Evolutionary conservation across 2,888 invertebrate genomes (phyloP), one percentile per base, ranked within the genome.

Genomic region (Lepas anatifera): DNA sequence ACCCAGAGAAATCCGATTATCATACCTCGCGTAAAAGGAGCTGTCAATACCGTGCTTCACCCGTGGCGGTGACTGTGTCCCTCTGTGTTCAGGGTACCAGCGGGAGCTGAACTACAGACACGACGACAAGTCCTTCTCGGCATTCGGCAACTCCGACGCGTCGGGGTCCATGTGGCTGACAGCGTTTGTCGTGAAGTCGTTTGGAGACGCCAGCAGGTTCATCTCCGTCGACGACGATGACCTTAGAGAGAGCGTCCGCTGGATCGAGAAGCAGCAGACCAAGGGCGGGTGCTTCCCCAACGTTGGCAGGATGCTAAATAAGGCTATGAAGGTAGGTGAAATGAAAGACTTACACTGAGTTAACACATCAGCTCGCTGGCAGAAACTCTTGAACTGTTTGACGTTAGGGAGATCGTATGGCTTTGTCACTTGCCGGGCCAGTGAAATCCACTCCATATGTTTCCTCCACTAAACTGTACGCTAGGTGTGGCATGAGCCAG

Each of bases 61-160:
- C n/a, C n/a, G n/a, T n/a, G n/a, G n/a, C n/a, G n/a, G n/a, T n/a
- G n/a, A n/a, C n/a, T n/a, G n/a, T n/a, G n/a, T n/a, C n/a, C n/a
- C n/a, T n/a, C n/a, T n/a, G n/a, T n/a, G n/a, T n/a, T 16, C 80
- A 86, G 92, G 92, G 2, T 91, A 89, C 76, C 90, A 90, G 76
- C 84, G 88, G 11, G 89, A 92, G 76, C 80, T 92, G 71, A 88
- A 86, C 71, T 92, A 89, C 77, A 83, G 85, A 66, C 89, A 89
- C 75, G 81, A 84, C 0, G 86, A 88, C 71, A 91, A 91, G 0
- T 90, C 90, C 0, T 91, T 90, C 80, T 90, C 90, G 64, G 90
- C 91, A 0, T 92, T 92, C 76, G 90, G 92, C 0, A 71, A 75
- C 22, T 81, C 85, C 10, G 80, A 84, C 0, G 87, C 87, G 76